Evolutionary conservation across 2,797 vertebrate genomes (phyloP), one percentile per base, ranked within the genome.

Genomic region (Adrianichthys oophorus): DNA sequence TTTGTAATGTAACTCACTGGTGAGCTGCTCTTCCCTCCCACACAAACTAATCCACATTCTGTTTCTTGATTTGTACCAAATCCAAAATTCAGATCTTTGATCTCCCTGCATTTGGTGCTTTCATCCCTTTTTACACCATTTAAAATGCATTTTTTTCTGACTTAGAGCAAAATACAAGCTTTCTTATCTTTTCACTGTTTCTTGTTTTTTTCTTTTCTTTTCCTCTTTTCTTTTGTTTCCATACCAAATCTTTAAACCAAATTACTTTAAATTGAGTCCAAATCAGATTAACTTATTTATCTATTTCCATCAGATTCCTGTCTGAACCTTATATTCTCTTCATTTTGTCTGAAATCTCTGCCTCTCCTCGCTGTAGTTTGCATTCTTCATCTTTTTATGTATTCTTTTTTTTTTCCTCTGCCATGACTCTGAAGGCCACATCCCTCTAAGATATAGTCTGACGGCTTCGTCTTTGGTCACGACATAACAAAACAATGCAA

Each of bases 1-100:
- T 86, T 84, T 85, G 79, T 86, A 82, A 80, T 78, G 62, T 72
- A 85, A 79, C 79, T 79, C 68, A 61, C 67, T 77, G 84, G 84
- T 86, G 80, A 86, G 78, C 78, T 59, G 49, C 58, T 72, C 47
- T 55, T 51, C 48, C 59, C 83, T 76, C 80, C 72, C 78, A 72
- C 81, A 64, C 76, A 65, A 53, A 64, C 69, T 80, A 56, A 59
- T 70, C 62, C 77, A 69, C 82, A 84, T 74, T 69, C 74, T 62
- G 53, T 19, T 55, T 72, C 78, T 83, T 61, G 59, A 37, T 37
- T 37, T 63, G 48, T 76, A 71, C 78, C 63, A 46, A 49, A 48
- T 65, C 55, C 26, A 24, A 67, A 59, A 62, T 48, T 48, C 19
- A 41, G 15, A 37, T 67, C 67, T 60, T 86, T 87, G 82, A 83